phyloP scores from a whole-genome alignment of 2,113 vertebrate species.

The Rhinogobius similis region DNA sequence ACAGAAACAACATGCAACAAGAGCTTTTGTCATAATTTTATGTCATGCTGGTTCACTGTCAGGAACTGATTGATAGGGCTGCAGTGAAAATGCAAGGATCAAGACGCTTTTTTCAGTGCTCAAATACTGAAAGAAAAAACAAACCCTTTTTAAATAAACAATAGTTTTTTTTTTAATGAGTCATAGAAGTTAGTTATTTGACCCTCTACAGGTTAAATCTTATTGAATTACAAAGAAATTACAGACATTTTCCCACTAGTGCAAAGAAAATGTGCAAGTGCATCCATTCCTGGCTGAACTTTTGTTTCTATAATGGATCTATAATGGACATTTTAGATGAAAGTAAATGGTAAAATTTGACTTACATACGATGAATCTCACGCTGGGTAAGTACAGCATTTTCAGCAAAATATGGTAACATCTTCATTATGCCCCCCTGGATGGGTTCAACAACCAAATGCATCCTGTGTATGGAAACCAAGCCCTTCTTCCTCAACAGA shows the following conservation, averaged over 20 bases:
- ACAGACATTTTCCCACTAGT: too few relatives aligned
- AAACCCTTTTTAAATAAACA: too few relatives aligned
- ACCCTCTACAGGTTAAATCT: too few relatives aligned
- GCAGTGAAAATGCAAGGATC: slow-evolving; percentile 18
- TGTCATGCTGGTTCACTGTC: too few relatives aligned
- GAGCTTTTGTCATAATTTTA: slow-evolving; percentile 62
- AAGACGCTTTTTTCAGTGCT: too few relatives aligned
- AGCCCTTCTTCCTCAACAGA: not conserved
- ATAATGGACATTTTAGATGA: too few relatives aligned
- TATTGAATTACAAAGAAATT: too few relatives aligned
- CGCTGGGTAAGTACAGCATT: slow-evolving; percentile 76
- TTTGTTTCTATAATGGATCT: too few relatives aligned
- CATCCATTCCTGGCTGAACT: too few relatives aligned
- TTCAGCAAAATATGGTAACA: slow-evolving; percentile 79
- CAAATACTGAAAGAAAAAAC: not conserved
- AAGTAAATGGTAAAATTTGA: slow-evolving; percentile 10
- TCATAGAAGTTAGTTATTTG: too few relatives aligned
- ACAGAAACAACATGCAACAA: slow-evolving; percentile 50
- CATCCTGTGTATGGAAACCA: slow-evolving; percentile 66
- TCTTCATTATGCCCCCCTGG: slow-evolving; percentile 71
- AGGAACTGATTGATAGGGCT: slow-evolving; percentile 34
- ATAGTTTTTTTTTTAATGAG: too few relatives aligned
- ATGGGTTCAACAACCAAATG: slow-evolving; percentile 71
- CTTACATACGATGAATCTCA: slow-evolving; percentile 81
- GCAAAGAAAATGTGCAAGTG: too few relatives aligned